phyloP scores from a whole-genome alignment of 2,888 invertebrate species.

The Operophtera brumata region DNA sequence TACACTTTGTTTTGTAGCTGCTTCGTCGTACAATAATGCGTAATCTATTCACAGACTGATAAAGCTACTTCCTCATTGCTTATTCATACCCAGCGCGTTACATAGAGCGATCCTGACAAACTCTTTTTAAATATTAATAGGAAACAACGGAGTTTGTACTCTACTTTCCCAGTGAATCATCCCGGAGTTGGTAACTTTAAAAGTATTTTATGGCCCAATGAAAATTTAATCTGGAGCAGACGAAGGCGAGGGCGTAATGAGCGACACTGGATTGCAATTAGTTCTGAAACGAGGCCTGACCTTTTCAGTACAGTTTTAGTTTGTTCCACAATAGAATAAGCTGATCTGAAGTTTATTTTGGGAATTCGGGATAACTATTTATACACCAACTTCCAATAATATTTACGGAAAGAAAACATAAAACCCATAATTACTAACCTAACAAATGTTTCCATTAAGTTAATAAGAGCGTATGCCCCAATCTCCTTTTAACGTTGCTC shows the following conservation, averaged over 20 bases:
- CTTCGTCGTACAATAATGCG: not conserved
- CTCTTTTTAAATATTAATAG: slow-evolving; percentile 21
- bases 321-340: slow-evolving; percentile 12
- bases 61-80: slow-evolving; percentile 12
- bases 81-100: slow-evolving; percentile 10
- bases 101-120: slow-evolving; percentile 12
- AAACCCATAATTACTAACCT: too few relatives aligned
- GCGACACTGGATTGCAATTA: slow-evolving; percentile 51
- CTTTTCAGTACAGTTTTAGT: slow-evolving; percentile 27
- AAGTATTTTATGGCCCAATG: slow-evolving; percentile 42
- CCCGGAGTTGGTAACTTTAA: slow-evolving; percentile 32
- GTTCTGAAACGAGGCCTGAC: slow-evolving; percentile 36
- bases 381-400: too few relatives aligned
- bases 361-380: not conserved
- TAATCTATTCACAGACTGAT: slow-evolving; percentile 3
- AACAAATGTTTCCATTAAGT: too few relatives aligned
- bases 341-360: not conserved
- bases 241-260: slow-evolving; percentile 38
- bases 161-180: slow-evolving; percentile 26
- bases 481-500: too few relatives aligned
- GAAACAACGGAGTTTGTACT: slow-evolving; percentile 17
- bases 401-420: too few relatives aligned
- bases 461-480: too few relatives aligned
- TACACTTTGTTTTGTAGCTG: too few relatives aligned
- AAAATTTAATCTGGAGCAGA: slow-evolving; percentile 44